Evolutionary conservation across 2,797 vertebrate genomes (phyloP).

Genomic region (Atherinosoma microstoma): DNA sequence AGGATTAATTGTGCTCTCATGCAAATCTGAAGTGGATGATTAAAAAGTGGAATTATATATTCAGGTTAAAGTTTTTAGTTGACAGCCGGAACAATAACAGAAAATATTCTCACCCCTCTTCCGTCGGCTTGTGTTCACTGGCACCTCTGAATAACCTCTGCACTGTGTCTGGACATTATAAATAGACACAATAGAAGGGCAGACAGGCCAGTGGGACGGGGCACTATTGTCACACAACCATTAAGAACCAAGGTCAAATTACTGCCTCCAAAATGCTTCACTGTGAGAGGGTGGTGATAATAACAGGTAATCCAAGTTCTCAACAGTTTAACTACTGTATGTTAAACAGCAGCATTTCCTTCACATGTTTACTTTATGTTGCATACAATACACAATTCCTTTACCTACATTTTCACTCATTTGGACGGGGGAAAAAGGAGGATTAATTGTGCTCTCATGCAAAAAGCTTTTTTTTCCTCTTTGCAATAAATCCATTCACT

Average conservation of each 20-base stretch:
- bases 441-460: too few relatives aligned
- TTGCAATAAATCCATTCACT: background rate
- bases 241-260: conserved; percentile 77
- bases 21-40: background rate
- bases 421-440: too few relatives aligned
- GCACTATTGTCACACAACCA: conserved; percentile 68
- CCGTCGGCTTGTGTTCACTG: conserved; percentile 57
- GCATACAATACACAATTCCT: background rate
- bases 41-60: background rate
- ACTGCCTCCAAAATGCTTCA: conserved; percentile 56
- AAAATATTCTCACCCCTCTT: conserved; percentile 73
- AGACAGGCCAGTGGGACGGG: conserved; percentile 71
- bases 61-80: conserved; percentile 8
- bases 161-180: conserved; percentile 76
- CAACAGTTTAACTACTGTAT: conserved; percentile 24
- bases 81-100: conserved; percentile 32
- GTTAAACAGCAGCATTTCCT: conserved; percentile 17
- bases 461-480: background rate
- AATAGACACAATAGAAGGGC: conserved; percentile 73
- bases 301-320: conserved; percentile 51
- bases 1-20: background rate
- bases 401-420: background rate
- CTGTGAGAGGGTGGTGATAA: conserved; percentile 50
- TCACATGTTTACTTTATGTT: fast-evolving
- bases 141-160: conserved; percentile 76